A percentile compares a stretch with the other conserved stretches of the same genome.
phyloP scores from a whole-genome alignment of 2,888 invertebrate genomes.

The Drosophila stalkeri region DNA sequence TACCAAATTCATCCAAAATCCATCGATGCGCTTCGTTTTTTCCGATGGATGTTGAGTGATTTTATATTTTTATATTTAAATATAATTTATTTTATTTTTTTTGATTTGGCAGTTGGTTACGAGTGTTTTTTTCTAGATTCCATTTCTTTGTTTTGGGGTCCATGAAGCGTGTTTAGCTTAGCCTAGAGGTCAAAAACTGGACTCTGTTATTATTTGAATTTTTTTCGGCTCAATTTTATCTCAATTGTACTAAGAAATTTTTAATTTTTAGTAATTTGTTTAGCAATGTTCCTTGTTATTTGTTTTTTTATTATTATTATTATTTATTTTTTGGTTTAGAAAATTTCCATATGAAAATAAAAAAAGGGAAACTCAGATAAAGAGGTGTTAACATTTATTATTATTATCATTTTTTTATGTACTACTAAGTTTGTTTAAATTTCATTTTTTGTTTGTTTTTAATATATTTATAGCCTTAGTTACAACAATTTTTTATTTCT shows the following conservation, averaged over 20 bases:
- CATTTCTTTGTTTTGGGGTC: slow-evolving; percentile 33
- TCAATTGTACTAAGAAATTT: slow-evolving; percentile 58
- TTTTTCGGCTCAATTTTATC: slow-evolving; percentile 27
- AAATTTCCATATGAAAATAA: slow-evolving; percentile 63
- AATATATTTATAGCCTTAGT: slow-evolving; percentile 50
- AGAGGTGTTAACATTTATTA: slow-evolving; percentile 64
- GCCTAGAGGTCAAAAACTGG: slow-evolving; percentile 18
- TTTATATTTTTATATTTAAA: background rate
- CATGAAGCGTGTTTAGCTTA: slow-evolving; percentile 61
- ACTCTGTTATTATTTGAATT: background rate
- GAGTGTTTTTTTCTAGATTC: slow-evolving; percentile 55
- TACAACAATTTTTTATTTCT: slow-evolving; percentile 39
- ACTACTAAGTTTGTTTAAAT: slow-evolving; percentile 55
- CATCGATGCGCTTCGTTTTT: slow-evolving; percentile 11
- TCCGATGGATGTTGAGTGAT: slow-evolving; percentile 16
- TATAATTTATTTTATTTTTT: slow-evolving; percentile 1
- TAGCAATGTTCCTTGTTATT: slow-evolving; percentile 37
- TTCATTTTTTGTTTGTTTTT: slow-evolving; percentile 24
- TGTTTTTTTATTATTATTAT: no score
- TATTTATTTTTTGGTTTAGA: slow-evolving; percentile 28
- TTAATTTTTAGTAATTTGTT: slow-evolving; percentile 42
- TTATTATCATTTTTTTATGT: slow-evolving; percentile 40
- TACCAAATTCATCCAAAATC: slow-evolving; percentile 16
- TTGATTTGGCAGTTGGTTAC: slow-evolving; percentile 72
- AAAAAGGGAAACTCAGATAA: slow-evolving; percentile 61